Evolutionary conservation across 2,797 vertebrate genomes (phyloP), one percentile per base, ranked within the genome.

Genomic region (Triplophysa yarkandensis): DNA sequence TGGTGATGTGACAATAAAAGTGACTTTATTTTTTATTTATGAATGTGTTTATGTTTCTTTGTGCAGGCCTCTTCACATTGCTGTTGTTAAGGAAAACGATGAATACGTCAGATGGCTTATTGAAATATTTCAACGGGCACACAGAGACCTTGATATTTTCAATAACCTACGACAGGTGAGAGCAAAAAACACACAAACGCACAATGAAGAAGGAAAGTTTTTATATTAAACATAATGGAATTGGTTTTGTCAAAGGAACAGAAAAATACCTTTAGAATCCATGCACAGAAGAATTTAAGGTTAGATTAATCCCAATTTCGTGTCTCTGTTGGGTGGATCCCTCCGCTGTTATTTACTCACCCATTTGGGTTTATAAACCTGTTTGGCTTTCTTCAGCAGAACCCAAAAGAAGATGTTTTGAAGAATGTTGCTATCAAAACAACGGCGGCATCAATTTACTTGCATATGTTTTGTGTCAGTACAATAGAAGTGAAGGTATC

Each of bases 101-200:
- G 10, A 5, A 0, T 32, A 89, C 0, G 91, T 94, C 34, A 62
- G 36, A 32, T 85, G 73, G 21, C 85, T 96, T 10, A 89, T 94
- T 62, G 34, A 61, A 0, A 89, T 93, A 46, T 89, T 95, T 75
- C 74, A 74, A 4, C 77, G 68, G 8, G 93, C 89, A 0, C 82
- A 54, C 55, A 92, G 77, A 66, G 79, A 89, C 39, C 81, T 95
- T 4, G 93, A 97, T 21, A 87, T 91, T 71, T 94, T 93, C 86
- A 97, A 97, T 88, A 92, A 95, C 83, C 88, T 97, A 4, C 88
- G 93, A 46, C 95, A 97, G 95, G 95, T 97, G 83, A 84, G 27
- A 16, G 30, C 44, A 52, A 52, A 28, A 65, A 19, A 57, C 44
- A 75, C n/a, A 46, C 30, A 64, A 60, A 86, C 48, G 32, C 23